Base-by-base conservation (phyloP, 2,113 vertebrate species). In the Stigmatopora nigra region DNA sequence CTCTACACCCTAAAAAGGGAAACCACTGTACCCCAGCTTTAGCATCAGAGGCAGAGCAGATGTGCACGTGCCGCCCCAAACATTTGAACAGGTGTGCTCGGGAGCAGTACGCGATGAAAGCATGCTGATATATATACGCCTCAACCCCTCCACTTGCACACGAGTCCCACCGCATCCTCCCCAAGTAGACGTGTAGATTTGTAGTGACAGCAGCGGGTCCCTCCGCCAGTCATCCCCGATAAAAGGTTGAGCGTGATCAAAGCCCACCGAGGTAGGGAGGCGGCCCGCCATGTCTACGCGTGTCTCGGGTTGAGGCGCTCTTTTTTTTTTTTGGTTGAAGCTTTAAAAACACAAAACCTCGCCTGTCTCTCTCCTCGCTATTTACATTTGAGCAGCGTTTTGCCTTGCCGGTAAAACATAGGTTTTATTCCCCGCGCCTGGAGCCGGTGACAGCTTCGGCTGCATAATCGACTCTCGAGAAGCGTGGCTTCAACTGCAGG, bases 361-460 rank as follows among this genome's bases (percentile, higher is more conserved):
- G 80, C 77, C 80, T 80, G 67, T 86, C 79, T 78, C 73, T 84
- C 79, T 81, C 78, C 71, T 70, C 35, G 84, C 76, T 90, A 88
- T 91, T 91, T 91, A 90, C 89, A 88, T 89, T 89, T 87, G 86
- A 79, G 80, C 82, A 81, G 72, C 87, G 82, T 86, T 89, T 88
- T 88, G 84, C 87, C 82, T 83, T 13, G 72, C 76, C 80, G 68
- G 81, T 83, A 78, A 87, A 87, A 89, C 88, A 87, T 76, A 78
- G 82, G 74, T 86, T 86, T 82, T 80, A 73, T 72, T 80, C 83
- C 86, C 79, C 64, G 72, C 67, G 81, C 82, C 81, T 68, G 84
- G 47, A 77, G 82, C 82, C 77, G 52, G 74, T 86, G 86, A 85
- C 83, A 87, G 78, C 36, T 71, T 59, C 67, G 14, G 67, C 74